Evolutionary conservation across 2,888 invertebrate genomes (phyloP), one percentile per base, ranked within the genome.

Genomic region (Trisateles emortualis): DNA sequence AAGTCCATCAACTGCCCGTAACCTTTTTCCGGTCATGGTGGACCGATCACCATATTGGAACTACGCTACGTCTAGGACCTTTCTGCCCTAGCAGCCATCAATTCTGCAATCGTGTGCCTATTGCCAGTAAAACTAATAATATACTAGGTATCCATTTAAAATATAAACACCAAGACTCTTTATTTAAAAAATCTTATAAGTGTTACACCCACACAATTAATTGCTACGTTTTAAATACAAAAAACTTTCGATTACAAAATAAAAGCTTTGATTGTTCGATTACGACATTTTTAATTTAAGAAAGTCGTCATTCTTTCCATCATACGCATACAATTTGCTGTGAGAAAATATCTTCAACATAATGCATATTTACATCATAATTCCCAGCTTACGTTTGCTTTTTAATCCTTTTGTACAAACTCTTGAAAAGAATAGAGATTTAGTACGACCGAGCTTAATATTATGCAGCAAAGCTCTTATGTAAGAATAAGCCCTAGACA

Each of bases 391-490:
- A 45, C 48, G 41, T 52, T 38, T 30, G n/a, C 68, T 64, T 64
- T 76, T 75, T 74, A 84, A 84, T 82, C 79, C 77, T 79, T 78
- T 77, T 69, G 59, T 70, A 73, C 61, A 75, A 78, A 70, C 79
- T 74, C 65, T 68, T 73, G 69, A 67, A 63, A 71, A 74, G 76
- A 81, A 82, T 72, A 78, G 76, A 82, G 81, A 83, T 84, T 86
- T 84, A 80, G 81, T 68, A 76, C 71, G 55, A 68, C 68, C 64
- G 66, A 81, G 84, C 82, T 86, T 86, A 85, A 86, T 84, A 86
- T 79, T 78, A 81, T 76, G 76, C 81, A 76, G 73, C 71, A 72
- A 58, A 77, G 81, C 78, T 82, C 71, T 77, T 79, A 81, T 76
- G 76, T 80, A 84, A 81, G 78, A 81, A 81, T 81, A 81, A 82